Evolutionary conservation across 2,888 invertebrate genomes (phyloP).

Genomic region (Lycophotia porphyrea): DNA sequence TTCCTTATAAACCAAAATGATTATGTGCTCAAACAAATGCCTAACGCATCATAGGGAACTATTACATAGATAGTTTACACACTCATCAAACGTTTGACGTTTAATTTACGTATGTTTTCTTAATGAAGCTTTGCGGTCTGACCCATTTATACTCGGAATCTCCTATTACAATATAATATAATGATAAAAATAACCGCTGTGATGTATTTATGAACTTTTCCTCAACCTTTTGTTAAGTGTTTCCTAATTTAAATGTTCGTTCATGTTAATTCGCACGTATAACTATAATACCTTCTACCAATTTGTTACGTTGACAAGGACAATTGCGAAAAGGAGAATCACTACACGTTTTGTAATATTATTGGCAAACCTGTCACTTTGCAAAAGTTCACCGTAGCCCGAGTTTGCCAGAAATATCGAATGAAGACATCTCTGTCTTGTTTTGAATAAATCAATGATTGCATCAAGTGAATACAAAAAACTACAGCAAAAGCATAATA

Average conservation of each 20-base stretch:
- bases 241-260: background rate
- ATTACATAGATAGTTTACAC: background rate
- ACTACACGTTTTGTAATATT: background rate
- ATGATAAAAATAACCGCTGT: conserved; percentile 20
- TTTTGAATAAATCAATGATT: background rate
- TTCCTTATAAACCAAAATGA: conserved; percentile 11
- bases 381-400: background rate
- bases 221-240: conserved; percentile 17
- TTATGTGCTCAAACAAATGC: background rate
- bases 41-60: background rate
- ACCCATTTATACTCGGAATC: background rate
- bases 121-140: conserved; percentile 2
- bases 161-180: conserved; percentile 37
- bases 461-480: background rate
- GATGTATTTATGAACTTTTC: conserved; percentile 34
- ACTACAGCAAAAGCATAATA: background rate
- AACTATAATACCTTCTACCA: background rate
- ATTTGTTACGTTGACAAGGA: background rate
- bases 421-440: background rate
- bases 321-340: background rate
- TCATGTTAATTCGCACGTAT: conserved; percentile 24
- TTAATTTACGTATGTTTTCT: background rate
- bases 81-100: background rate
- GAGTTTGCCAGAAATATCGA: background rate
- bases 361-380: background rate